A percentile compares a stretch with the other conserved stretches of the same genome.
Evolutionary conservation across 2,113 vertebrate species (phyloP).

Genomic region (Malurus alboscapulatus): DNA sequence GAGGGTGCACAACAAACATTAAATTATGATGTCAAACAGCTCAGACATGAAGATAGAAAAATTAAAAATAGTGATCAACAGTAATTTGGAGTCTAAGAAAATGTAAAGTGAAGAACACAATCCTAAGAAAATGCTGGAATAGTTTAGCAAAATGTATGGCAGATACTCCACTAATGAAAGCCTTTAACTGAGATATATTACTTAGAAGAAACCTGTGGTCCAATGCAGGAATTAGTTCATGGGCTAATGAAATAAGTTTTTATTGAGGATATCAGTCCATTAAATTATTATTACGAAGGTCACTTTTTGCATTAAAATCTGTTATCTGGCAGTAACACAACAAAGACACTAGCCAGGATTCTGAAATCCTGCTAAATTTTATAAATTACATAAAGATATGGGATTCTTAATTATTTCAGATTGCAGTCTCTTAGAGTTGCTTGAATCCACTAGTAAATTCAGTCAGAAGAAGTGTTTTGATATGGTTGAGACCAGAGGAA

Average conservation of each 20-base stretch:
- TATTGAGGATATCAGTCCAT: background rate
- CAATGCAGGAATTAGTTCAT: background rate
- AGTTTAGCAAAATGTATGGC: background rate
- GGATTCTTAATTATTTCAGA: background rate
- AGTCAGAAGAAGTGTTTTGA: background rate
- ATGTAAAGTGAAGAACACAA: fast-evolving
- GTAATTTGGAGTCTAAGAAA: background rate
- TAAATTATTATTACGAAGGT: background rate
- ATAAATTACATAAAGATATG: background rate
- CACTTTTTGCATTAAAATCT: background rate
- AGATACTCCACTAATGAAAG: background rate
- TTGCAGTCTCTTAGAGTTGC: background rate
- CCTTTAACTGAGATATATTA: background rate
- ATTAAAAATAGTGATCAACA: background rate
- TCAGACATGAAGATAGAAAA: background rate
- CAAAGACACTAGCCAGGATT: background rate
- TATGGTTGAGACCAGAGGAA: background rate
- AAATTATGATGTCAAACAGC: background rate
- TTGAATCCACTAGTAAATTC: background rate
- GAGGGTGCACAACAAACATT: background rate
- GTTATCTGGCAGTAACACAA: background rate
- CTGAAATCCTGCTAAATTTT: background rate
- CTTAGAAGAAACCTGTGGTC: background rate
- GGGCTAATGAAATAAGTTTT: background rate
- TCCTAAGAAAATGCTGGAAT: background rate